Evolutionary conservation across 1,140 invertebrate species (phyloP).

Genomic region (Panagrolaimus sp.): DNA sequence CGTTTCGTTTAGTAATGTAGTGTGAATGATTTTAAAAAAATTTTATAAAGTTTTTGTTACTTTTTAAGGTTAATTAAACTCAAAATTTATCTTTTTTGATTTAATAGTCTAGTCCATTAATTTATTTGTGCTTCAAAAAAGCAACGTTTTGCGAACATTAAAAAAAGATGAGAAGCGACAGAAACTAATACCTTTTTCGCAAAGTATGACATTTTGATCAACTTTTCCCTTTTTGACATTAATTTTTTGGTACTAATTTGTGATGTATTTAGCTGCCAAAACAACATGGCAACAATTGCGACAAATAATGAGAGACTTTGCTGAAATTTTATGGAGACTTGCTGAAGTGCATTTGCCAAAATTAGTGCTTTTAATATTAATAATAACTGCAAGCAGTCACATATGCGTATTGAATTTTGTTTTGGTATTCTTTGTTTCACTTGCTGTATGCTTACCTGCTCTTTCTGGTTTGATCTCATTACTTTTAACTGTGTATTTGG

Average conservation of each 20-base stretch:
- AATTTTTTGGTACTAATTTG: neutral
- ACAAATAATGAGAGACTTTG: conserved; percentile 21
- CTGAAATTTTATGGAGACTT: conserved; percentile 50
- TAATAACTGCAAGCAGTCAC: conserved; percentile 39
- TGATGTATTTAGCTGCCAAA: neutral
- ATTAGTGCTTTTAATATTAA: conserved; percentile 47
- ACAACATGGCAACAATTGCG: neutral
- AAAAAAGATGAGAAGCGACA: too few species aligned
- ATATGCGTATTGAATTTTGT: conserved; percentile 49
- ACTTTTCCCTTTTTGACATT: neutral
- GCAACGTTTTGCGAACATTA: too few species aligned
- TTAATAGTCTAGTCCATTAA: too few species aligned
- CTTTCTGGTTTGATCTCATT: conserved; percentile 30
- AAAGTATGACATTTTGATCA: neutral
- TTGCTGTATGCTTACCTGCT: conserved; percentile 36
- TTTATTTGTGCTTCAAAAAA: too few species aligned
- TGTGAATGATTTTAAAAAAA: too few species aligned
- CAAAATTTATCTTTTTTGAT: too few species aligned
- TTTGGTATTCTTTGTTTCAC: conserved; percentile 37
- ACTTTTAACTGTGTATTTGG: conserved; percentile 39
- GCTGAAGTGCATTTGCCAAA: conserved; percentile 48
- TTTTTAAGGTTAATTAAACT: too few species aligned
- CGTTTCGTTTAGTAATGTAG: too few species aligned
- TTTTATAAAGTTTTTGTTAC: too few species aligned
- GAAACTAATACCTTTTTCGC: too few species aligned